A percentile compares a stretch with the other conserved stretches of the same genome.
phyloP scores from a whole-genome alignment of 2,113 vertebrate species.

The Picathartes gymnocephalus region DNA sequence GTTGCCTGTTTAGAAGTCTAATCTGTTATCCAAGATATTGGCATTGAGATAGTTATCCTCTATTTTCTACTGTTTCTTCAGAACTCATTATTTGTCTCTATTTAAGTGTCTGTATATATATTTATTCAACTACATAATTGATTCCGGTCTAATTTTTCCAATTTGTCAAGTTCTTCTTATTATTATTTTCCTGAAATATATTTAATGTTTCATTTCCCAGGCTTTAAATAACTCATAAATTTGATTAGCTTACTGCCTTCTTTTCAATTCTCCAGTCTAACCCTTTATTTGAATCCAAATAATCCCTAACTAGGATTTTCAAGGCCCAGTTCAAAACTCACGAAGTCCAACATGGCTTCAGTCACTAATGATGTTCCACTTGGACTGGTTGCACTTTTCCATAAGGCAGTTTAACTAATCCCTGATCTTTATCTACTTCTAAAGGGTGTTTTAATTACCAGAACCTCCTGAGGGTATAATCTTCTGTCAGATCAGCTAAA shows the following conservation, averaged over 20 bases:
- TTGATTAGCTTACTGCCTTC: background rate
- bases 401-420: background rate
- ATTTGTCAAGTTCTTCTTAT: background rate
- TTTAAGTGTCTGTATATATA: background rate
- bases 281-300: background rate
- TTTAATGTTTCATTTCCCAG: slow-evolving; percentile 32
- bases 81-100: background rate
- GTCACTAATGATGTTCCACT: background rate
- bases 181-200: slow-evolving; percentile 20
- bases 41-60: background rate
- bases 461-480: background rate
- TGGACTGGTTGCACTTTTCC: background rate
- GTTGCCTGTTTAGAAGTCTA: background rate
- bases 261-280: background rate
- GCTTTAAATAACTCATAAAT: slow-evolving; percentile 25
- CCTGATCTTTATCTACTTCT: background rate
- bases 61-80: background rate
- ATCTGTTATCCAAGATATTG: background rate
- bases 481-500: background rate
- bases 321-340: background rate
- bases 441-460: background rate
- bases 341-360: background rate
- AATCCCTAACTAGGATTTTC: background rate
- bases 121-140: slow-evolving; percentile 21
- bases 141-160: background rate